A percentile compares a stretch with the other conserved stretches of the same genome.
Conservation (phyloP, 1,140 invertebrate species). For the Drosophila navojoa region DNA sequence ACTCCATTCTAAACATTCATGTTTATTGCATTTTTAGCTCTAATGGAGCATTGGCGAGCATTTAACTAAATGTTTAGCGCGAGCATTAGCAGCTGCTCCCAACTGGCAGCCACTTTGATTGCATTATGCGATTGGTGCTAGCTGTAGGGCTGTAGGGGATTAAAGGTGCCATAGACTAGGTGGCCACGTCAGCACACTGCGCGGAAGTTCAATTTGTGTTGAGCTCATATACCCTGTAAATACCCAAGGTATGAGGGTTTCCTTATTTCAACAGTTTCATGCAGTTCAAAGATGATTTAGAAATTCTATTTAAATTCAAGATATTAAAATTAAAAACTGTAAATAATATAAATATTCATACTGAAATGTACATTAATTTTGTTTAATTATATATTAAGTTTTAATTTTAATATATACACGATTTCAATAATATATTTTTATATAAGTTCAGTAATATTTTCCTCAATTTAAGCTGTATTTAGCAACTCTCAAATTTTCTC, state of each 20-base stretch:
- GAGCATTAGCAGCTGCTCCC: background rate
- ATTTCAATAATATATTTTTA: too few relatives aligned
- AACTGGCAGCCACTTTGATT: constrained; percentile 40
- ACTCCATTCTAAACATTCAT: background rate
- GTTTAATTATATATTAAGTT: too few relatives aligned
- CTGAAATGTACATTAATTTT: too few relatives aligned
- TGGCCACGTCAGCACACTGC: constrained; percentile 26
- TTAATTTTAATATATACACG: too few relatives aligned
- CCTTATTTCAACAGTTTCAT: too few relatives aligned
- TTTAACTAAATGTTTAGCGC: constrained; percentile 7
- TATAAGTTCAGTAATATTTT: background rate
- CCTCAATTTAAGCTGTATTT: background rate
- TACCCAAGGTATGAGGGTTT: too few relatives aligned
- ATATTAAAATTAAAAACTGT: too few relatives aligned
- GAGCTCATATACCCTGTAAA: background rate
- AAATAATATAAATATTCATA: too few relatives aligned
- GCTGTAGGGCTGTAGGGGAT: background rate
- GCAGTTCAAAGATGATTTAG: too few relatives aligned
- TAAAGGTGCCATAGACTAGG: background rate
- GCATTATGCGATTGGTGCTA: constrained; percentile 39
- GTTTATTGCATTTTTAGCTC: background rate
- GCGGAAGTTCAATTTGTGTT: constrained; percentile 44
- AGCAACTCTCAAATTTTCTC: background rate
- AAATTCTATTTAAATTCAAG: too few relatives aligned
- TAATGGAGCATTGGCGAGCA: background rate